Evolutionary conservation across 2,113 vertebrate genomes (phyloP).

Genomic region (Tetrao urogallus): DNA sequence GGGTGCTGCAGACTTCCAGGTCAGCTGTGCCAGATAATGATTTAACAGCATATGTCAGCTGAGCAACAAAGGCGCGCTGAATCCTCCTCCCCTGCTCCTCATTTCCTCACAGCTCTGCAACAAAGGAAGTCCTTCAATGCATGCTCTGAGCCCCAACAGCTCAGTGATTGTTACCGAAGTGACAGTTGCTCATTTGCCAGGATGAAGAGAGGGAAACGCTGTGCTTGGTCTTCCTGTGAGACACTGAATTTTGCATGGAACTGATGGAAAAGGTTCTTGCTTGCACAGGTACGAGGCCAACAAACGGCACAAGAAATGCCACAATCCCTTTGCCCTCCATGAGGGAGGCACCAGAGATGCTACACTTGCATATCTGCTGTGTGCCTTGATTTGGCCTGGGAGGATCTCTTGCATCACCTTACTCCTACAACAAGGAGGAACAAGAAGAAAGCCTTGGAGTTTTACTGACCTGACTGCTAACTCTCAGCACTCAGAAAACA

Average conservation of each 20-base stretch:
- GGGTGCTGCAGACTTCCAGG: background rate
- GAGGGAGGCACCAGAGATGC: background rate
- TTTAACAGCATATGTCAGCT: background rate
- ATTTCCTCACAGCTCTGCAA: slow-evolving; percentile 2
- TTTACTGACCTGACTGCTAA: background rate
- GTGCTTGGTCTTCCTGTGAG: background rate
- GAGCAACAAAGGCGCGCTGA: background rate
- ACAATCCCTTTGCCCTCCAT: background rate
- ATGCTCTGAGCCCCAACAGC: background rate
- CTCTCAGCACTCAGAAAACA: background rate
- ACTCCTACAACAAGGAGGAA: background rate
- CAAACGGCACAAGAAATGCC: background rate
- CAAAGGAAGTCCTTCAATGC: background rate
- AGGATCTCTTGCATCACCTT: background rate
- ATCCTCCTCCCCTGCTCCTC: background rate
- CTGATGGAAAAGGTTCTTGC: background rate
- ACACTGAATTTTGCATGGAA: background rate
- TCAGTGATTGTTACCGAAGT: background rate
- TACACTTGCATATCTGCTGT: background rate
- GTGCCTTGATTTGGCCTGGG: background rate
- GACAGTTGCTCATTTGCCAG: background rate
- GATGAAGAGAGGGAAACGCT: background rate
- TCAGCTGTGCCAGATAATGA: background rate
- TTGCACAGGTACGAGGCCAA: background rate
- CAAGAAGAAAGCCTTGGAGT: background rate